Conservation (phyloP, 2,113 vertebrate genomes). For the Petroica traversi region DNA sequence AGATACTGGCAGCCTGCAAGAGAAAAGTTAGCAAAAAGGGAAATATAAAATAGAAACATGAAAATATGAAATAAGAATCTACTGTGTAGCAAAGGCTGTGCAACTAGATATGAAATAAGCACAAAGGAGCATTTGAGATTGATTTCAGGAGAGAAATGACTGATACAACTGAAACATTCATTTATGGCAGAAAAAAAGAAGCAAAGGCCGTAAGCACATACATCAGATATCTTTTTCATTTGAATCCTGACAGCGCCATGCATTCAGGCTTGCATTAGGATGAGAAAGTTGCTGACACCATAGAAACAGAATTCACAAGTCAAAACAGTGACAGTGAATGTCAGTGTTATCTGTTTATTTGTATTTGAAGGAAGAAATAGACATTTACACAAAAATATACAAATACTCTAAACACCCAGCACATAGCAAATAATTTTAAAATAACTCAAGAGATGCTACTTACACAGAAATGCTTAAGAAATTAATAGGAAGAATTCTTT, state of each 20-base stretch:
- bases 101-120: background rate
- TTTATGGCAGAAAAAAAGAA: background rate
- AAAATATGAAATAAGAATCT: background rate
- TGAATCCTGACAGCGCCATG: background rate
- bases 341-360: background rate
- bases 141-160: background rate
- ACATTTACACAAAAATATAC: background rate
- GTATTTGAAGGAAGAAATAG: background rate
- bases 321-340: background rate
- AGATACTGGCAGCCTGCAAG: background rate
- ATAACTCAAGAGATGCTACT: background rate
- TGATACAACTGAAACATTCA: background rate
- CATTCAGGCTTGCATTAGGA: background rate
- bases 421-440: background rate
- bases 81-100: background rate
- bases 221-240: background rate
- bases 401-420: background rate
- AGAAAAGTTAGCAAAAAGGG: background rate
- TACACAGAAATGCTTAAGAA: background rate
- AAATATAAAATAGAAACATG: background rate
- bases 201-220: background rate
- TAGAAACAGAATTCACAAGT: background rate
- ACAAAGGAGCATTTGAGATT: background rate
- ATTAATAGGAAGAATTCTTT: accelerated
- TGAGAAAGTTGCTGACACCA: background rate